phyloP scores from a whole-genome alignment of 2,113 vertebrate species.

The Trogon surrucura region DNA sequence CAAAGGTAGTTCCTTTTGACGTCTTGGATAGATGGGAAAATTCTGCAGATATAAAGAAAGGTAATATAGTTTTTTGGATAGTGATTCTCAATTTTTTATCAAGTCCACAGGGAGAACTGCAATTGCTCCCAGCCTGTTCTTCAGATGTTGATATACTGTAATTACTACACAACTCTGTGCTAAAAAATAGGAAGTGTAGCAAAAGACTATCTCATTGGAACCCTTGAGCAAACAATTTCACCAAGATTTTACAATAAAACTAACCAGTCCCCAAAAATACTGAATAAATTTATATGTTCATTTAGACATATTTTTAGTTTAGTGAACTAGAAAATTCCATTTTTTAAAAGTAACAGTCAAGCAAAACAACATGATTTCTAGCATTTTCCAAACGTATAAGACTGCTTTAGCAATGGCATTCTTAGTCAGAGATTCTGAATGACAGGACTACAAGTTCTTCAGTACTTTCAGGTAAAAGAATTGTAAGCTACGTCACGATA shows the following conservation, averaged over 20 bases:
- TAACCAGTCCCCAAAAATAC: neutral
- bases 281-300: neutral
- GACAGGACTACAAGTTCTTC: neutral
- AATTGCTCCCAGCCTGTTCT: neutral
- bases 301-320: constrained; percentile 20
- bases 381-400: neutral
- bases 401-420: neutral
- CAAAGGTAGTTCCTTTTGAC: constrained; percentile 54
- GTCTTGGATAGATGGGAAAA: constrained; percentile 37
- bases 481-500: accelerated
- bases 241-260: neutral
- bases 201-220: constrained; percentile 2
- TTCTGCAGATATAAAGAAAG: constrained; percentile 40
- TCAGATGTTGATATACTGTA: constrained; percentile 52
- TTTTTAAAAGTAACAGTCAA: neutral
- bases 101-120: constrained; percentile 35
- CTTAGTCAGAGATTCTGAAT: neutral
- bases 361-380: neutral
- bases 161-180: constrained; percentile 38
- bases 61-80: constrained; percentile 20
- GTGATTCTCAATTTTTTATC: constrained; percentile 54
- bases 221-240: neutral
- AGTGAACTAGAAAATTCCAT: neutral
- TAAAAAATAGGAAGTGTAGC: neutral
- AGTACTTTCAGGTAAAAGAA: neutral